Evolutionary conservation across 2,797 vertebrate genomes (phyloP).

Genomic region (Poeciliopsis presidionis): DNA sequence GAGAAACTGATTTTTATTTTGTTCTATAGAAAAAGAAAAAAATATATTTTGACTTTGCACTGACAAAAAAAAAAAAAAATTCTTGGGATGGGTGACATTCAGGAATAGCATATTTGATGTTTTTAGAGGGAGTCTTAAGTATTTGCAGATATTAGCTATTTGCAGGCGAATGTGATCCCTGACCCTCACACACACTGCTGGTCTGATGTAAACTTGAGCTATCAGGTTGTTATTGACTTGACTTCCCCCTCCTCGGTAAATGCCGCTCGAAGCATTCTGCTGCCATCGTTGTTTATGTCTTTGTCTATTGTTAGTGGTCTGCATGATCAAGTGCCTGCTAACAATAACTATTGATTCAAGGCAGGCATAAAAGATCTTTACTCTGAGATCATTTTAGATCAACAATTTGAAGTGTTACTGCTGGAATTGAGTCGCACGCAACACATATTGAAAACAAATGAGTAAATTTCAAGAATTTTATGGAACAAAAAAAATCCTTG

Average conservation of each 20-base stretch:
- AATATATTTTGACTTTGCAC: too few relatives aligned
- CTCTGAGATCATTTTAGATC: slow-evolving; percentile 8
- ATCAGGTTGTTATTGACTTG: slow-evolving; percentile 12
- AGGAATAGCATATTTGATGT: not conserved
- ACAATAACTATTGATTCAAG: slow-evolving; percentile 31
- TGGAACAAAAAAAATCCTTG: not conserved
- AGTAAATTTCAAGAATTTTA: not conserved
- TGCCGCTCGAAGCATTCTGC: slow-evolving; percentile 39
- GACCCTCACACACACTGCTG: not conserved
- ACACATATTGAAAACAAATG: too few relatives aligned
- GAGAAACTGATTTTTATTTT: too few relatives aligned
- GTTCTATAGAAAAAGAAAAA: too few relatives aligned
- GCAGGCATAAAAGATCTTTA: slow-evolving; percentile 36
- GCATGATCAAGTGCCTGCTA: slow-evolving; percentile 37
- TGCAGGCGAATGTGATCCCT: not conserved
- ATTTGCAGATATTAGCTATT: not conserved
- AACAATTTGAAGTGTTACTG: not conserved
- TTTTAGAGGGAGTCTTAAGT: not conserved
- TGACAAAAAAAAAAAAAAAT: too few relatives aligned
- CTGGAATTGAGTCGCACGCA: too few relatives aligned
- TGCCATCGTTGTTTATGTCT: slow-evolving; percentile 28
- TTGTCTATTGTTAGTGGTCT: slow-evolving; percentile 45
- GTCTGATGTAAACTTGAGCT: not conserved
- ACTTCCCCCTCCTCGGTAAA: slow-evolving; percentile 25
- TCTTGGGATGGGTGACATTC: too few relatives aligned